These are phyloP conservation scores for Vanessa atalanta DNA, from an alignment of 1,140 invertebrate genomes.

Conservation along the genomic window DNA sequence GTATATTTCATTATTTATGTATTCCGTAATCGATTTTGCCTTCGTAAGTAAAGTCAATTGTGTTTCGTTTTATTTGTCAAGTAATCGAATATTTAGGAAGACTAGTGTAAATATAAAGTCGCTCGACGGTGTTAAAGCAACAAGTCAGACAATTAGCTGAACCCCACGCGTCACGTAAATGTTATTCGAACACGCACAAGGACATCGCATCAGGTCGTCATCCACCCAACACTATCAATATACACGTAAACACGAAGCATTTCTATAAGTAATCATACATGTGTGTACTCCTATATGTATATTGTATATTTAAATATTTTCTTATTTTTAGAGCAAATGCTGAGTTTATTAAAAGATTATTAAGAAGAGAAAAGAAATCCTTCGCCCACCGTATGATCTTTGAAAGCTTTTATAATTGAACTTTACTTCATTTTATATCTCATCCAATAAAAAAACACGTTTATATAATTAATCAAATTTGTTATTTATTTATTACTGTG, in stretches of 20 bases:
- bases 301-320: too few relatives aligned
- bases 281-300: too few relatives aligned
- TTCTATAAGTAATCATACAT: not conserved
- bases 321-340: too few relatives aligned
- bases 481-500: too few relatives aligned
- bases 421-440: too few relatives aligned
- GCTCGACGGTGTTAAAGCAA: constrained; percentile 33
- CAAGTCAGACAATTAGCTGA: constrained; percentile 43
- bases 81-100: not conserved
- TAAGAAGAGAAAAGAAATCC: too few relatives aligned
- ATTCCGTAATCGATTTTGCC: not conserved
- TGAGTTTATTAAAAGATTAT: too few relatives aligned
- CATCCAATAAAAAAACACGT: too few relatives aligned
- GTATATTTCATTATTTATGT: too few relatives aligned
- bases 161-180: constrained; percentile 40
- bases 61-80: not conserved
- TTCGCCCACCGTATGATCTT: too few relatives aligned
- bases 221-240: constrained; percentile 1
- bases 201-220: constrained; percentile 3
- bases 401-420: too few relatives aligned
- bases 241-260: not conserved
- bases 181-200: constrained; percentile 16
- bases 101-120: not conserved
- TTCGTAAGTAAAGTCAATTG: not conserved
- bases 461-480: too few relatives aligned